Conservation (phyloP, 1,140 invertebrate genomes). For the Ips nitidus region DNA sequence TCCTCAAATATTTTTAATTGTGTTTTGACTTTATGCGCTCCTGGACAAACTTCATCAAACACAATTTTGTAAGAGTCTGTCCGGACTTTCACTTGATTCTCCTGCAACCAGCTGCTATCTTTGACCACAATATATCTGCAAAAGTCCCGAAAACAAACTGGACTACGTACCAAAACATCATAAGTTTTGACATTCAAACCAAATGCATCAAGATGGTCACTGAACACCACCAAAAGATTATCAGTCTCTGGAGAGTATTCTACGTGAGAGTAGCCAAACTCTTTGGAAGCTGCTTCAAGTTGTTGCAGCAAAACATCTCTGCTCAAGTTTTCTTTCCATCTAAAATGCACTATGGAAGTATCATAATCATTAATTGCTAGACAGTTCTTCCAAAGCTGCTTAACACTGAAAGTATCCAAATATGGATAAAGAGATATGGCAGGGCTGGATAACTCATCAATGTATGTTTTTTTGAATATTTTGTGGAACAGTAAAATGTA, state of each 20-base stretch:
- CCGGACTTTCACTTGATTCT: slow-evolving; percentile 34
- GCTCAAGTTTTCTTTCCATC: slow-evolving; percentile 38
- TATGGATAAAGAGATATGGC: too few relatives aligned
- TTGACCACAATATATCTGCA: slow-evolving; percentile 31
- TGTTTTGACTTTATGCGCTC: slow-evolving; percentile 27
- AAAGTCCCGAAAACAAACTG: slow-evolving; percentile 42
- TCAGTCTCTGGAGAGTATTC: slow-evolving; percentile 38
- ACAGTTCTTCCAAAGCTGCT: slow-evolving; percentile 13
- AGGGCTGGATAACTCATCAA: too few relatives aligned
- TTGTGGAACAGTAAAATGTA: slow-evolving; percentile 32
- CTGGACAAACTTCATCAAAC: slow-evolving; percentile 31
- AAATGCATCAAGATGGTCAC: slow-evolving; percentile 39
- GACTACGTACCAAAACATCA: slow-evolving; percentile 33
- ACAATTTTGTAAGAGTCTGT: slow-evolving; percentile 15
- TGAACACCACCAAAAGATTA: slow-evolving; percentile 35
- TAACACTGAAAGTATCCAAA: slow-evolving; percentile 10
- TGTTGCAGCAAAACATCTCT: slow-evolving; percentile 34
- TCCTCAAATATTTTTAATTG: slow-evolving; percentile 32
- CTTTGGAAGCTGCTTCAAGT: slow-evolving; percentile 28
- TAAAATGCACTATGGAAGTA: slow-evolving; percentile 28
- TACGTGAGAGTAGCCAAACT: slow-evolving; percentile 27
- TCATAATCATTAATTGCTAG: slow-evolving; percentile 9
- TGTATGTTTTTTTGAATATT: background rate
- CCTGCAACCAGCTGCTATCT: slow-evolving; percentile 16
- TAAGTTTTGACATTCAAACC: slow-evolving; percentile 36